phyloP scores from a whole-genome alignment of 2,113 vertebrate species.

The Urocynchramus pylzowi region DNA sequence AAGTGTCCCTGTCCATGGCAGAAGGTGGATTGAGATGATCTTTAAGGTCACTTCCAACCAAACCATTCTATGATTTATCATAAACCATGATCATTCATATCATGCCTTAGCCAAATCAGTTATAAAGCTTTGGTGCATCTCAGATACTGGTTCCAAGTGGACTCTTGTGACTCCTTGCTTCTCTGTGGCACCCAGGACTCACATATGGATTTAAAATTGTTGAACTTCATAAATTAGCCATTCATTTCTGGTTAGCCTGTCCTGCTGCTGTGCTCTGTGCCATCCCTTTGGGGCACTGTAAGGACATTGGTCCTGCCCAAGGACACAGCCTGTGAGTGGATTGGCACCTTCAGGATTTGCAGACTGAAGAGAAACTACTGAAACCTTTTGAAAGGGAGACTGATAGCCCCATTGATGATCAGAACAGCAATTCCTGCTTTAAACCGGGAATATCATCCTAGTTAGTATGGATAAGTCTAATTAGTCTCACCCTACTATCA shows the following conservation, averaged over 20 bases:
- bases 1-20: not conserved
- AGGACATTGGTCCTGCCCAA: not conserved
- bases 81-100: not conserved
- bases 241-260: not conserved
- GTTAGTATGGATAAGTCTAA: not conserved
- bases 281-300: not conserved
- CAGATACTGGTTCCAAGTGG: not conserved
- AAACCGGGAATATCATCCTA: not conserved
- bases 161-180: not conserved
- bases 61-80: not conserved
- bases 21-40: fast-evolving
- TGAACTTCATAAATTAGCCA: not conserved
- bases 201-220: not conserved
- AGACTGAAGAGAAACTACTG: not conserved
- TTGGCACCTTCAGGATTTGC: not conserved
- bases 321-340: not conserved
- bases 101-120: not conserved
- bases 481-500: not conserved
- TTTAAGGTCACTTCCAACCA: not conserved
- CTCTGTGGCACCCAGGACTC: not conserved
- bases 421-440: not conserved
- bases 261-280: not conserved
- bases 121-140: not conserved
- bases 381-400: not conserved
- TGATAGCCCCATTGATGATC: not conserved